Percentiles rank a stretch among this genome's conserved stretches.
Conservation (phyloP, 2,797 vertebrate genomes). For the Aeoliscus strigatus region DNA sequence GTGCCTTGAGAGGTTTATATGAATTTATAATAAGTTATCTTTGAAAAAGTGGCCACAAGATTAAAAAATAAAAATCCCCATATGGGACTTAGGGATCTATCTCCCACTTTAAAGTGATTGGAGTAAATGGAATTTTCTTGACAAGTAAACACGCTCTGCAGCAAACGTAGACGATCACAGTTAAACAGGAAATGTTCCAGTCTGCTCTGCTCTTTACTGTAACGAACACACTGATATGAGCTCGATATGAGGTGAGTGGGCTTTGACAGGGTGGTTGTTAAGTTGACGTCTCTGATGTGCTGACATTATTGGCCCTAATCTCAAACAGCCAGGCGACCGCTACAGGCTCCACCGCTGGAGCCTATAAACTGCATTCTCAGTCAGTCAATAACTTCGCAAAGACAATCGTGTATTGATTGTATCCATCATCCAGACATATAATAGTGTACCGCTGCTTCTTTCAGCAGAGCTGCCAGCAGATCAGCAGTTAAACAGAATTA, state of each 20-base stretch:
- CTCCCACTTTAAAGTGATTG: too few species aligned
- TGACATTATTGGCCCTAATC: conserved; percentile 30
- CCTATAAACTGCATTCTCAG: conserved; percentile 18
- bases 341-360: conserved; percentile 15
- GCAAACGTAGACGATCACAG: too few species aligned
- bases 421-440: conserved; percentile 18
- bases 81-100: too few species aligned
- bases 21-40: too few species aligned
- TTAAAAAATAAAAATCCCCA: too few species aligned
- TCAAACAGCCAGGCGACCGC: conserved; percentile 14
- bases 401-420: conserved; percentile 39
- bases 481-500: conserved; percentile 57
- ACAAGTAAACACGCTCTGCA: too few species aligned
- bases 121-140: too few species aligned
- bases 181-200: too few species aligned
- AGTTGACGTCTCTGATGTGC: conserved; percentile 31
- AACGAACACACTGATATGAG: conserved; percentile 20
- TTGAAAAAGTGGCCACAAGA: too few species aligned
- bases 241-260: conserved; percentile 20
- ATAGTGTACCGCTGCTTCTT: conserved; percentile 11
- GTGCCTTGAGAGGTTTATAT: too few species aligned
- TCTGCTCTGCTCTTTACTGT: conserved; percentile 16
- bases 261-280: conserved; percentile 43
- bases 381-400: conserved; percentile 47
- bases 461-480: conserved; percentile 31